Evolutionary conservation across 37 sponge, comb jelly and placozoan species (phyloP).

Genomic region (Dysidea cf. avara): DNA sequence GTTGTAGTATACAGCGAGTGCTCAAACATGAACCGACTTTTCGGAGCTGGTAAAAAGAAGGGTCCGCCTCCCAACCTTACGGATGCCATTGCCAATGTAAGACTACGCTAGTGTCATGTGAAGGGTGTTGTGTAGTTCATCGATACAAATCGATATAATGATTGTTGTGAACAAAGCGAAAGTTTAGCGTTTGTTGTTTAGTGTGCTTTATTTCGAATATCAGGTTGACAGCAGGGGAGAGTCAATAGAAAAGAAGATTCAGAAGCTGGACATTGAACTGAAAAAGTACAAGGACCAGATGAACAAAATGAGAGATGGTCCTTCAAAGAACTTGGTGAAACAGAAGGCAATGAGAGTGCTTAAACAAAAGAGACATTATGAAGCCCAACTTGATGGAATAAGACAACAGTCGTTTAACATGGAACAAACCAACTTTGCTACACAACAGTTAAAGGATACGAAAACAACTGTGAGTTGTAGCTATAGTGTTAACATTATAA

Average conservation of each 20-base stretch:
- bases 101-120: neutral
- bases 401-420: slow-evolving; percentile 98
- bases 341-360: slow-evolving; percentile 92
- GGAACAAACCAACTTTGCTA: slow-evolving; percentile 98
- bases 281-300: slow-evolving; percentile 96
- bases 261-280: slow-evolving; percentile 93
- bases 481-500: too few species aligned
- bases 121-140: neutral
- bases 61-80: slow-evolving; percentile 93
- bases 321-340: slow-evolving; percentile 98
- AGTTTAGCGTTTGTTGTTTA: neutral
- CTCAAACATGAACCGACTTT: slow-evolving; percentile 98
- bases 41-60: slow-evolving; percentile 87
- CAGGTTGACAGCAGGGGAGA: slow-evolving; percentile 88
- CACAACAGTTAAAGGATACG: slow-evolving; percentile 96
- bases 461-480: slow-evolving; percentile 76
- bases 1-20: too few species aligned
- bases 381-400: slow-evolving; percentile 86
- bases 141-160: neutral
- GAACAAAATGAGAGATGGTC: slow-evolving; percentile 99
- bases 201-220: neutral
- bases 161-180: too few species aligned
- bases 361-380: slow-evolving; percentile 98
- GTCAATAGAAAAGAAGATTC: slow-evolving; percentile 97
- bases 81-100: slow-evolving; percentile 80